Base-by-base conservation (phyloP, 2,888 invertebrate genomes). In the Drosophila mettleri region DNA sequence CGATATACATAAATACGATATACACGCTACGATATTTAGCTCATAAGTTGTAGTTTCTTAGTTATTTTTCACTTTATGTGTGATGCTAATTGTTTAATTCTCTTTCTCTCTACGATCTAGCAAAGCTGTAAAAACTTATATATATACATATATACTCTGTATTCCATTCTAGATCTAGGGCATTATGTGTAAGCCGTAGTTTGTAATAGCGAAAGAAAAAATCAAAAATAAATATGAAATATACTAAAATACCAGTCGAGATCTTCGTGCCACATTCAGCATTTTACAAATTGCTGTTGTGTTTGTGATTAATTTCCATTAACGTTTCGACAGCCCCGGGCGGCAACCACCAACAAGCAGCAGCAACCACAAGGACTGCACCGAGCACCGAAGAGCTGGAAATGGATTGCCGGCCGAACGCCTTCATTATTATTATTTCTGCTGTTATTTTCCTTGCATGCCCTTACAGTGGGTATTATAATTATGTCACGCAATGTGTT, bases 351-450 rank as follows among this genome's bases (percentile, higher is more conserved):
- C 65, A 60, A 60, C 16, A 20, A 29, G 6, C 36, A 38, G 20
- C 41, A 29, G 2, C 33, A 46, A 34, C 49, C 57, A 46, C 66
- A 73, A 73, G 66, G 61, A 73, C 67, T 73, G 58, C 49, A 60
- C 36, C 69, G 20, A 34, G n/a, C n/a, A n/a, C n/a, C 27, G 18
- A 52, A 38, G 74, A 60, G 45, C 68, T 68, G 63, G 77, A 88
- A 90, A 90, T 89, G 89, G 86, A 90, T 90, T 89, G 89, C 86
- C 70, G 78, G 80, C 73, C 85, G 83, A 89, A 90, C 89, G 90
- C 90, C 90, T 90, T 89, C 90, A 89, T 89, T 90, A 90, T 89
- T 90, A 69, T 78, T 78, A 69, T 75, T 68, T 45, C 29, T 71
- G 34, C 45, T 27, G 76, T 77, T 41, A 57, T 22, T 60, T 59